Evolutionary conservation across 2,888 invertebrate species (phyloP), one percentile per base, ranked within the genome.

Genomic region (Desoria tigrina): DNA sequence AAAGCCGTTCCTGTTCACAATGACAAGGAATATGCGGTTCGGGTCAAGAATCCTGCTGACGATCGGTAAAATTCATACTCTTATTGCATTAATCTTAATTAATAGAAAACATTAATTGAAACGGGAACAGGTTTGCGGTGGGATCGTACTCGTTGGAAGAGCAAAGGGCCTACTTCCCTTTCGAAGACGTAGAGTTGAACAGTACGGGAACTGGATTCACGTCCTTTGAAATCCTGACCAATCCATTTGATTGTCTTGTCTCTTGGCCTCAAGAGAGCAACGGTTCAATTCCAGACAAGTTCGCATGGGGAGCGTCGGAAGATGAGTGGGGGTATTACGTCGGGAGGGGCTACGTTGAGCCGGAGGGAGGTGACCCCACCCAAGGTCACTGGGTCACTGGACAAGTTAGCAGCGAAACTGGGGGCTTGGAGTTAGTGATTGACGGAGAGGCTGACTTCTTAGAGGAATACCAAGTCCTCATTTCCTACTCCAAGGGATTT

Each of bases 361-460:
- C 1, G 7, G 28, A 32, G 6, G 42, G 18, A 2, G 23, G 37
- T 24, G 1, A 3, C n/a, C n/a, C n/a, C n/a, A n/a, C n/a, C n/a
- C n/a, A n/a, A n/a, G n/a, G n/a, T n/a, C n/a, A n/a, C n/a, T 62
- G 62, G 62, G 55, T 32, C 24, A 21, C 51, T 1, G 63, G 57
- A 4, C 42, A 51, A 7, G 2, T 24, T 1, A n/a, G 2, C 1
- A 14, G n/a, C 1, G 27, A 11, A 16, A 21, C 28, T n/a, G 24
- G 16, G 1, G 39, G 26, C 18, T 26, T 63, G 3, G 9, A 57
- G 1, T 11, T 1, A 11, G 21, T 14, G 2, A 21, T 32, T 28
- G 50, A 56, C 14, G 63, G 50, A 16, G 57, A 23, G 1, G n/a
- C 24, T 28, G 3, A 18, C 42, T 50, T 27, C 4, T 6, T 42